A percentile compares a stretch with the other conserved stretches of the same genome.
Conservation (phyloP, 2,797 vertebrate genomes). For the Lophius americanus region DNA sequence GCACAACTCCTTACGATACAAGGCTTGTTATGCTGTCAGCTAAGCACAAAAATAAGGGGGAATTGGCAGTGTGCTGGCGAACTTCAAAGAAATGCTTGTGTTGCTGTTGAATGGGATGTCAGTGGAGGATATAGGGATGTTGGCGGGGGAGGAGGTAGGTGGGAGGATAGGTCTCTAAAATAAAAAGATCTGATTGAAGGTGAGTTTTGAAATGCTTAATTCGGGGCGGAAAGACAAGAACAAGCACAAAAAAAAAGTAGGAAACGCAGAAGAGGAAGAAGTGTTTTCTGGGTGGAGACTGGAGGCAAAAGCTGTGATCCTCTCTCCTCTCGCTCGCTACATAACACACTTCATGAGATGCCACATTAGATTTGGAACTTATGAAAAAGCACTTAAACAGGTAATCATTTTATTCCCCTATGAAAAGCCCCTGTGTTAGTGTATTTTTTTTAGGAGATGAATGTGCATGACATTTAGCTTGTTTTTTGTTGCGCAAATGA, state of each 20-base stretch:
- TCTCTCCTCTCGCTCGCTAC: slow-evolving; percentile 34
- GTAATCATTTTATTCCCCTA: slow-evolving; percentile 60
- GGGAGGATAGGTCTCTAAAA: slow-evolving; percentile 35
- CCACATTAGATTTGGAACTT: slow-evolving; percentile 70
- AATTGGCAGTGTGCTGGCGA: slow-evolving; percentile 19
- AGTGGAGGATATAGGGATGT: slow-evolving; percentile 34
- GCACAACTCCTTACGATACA: slow-evolving; percentile 42
- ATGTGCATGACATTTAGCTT: slow-evolving; percentile 64
- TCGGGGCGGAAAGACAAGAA: slow-evolving; percentile 28
- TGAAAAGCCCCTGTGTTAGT: slow-evolving; percentile 52
- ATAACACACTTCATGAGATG: slow-evolving; percentile 68
- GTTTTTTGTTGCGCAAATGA: slow-evolving; percentile 64
- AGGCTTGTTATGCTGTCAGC: slow-evolving; percentile 49
- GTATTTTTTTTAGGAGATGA: slow-evolving; percentile 67
- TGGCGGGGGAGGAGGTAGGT: not conserved
- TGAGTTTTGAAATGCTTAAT: slow-evolving; percentile 50
- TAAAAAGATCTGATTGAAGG: slow-evolving; percentile 60
- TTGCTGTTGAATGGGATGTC: slow-evolving; percentile 57
- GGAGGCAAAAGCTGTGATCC: slow-evolving; percentile 61
- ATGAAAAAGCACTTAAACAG: slow-evolving; percentile 66
- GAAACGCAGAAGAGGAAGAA: slow-evolving; percentile 24
- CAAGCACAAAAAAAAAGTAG: slow-evolving; percentile 45
- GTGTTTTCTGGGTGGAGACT: slow-evolving; percentile 59
- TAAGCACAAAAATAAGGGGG: slow-evolving; percentile 40
- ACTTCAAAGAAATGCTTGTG: slow-evolving; percentile 44